phyloP scores from a whole-genome alignment of 2,888 invertebrate species.

The Cryptocheilus praepositus region DNA sequence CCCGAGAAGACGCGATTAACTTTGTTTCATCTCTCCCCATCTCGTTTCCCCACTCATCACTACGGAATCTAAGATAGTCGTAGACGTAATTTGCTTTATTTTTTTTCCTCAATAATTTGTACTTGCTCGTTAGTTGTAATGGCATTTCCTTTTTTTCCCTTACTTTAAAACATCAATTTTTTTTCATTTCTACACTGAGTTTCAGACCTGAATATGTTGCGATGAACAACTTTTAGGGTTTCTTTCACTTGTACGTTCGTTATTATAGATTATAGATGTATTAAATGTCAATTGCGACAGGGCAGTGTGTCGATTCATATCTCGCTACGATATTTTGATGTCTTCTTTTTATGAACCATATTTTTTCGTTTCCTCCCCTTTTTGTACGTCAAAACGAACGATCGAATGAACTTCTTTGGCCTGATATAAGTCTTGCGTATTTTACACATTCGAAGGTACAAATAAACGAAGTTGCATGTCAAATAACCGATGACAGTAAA shows the following conservation, averaged over 20 bases:
- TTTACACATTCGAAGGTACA: slow-evolving; percentile 5
- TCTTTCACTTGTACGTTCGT: slow-evolving; percentile 60
- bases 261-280: slow-evolving; percentile 47
- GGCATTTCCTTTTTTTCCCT: slow-evolving; percentile 65
- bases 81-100: slow-evolving; percentile 61
- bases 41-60: slow-evolving; percentile 38
- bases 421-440: slow-evolving; percentile 22
- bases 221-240: slow-evolving; percentile 64
- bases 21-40: slow-evolving; percentile 29
- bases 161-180: slow-evolving; percentile 63
- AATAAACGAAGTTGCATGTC: slow-evolving; percentile 2
- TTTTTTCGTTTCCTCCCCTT: slow-evolving; percentile 2
- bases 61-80: slow-evolving; percentile 69
- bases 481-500: slow-evolving; percentile 1
- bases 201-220: slow-evolving; percentile 71
- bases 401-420: slow-evolving; percentile 32
- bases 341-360: slow-evolving; percentile 7
- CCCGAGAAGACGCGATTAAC: background rate
- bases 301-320: slow-evolving; percentile 53
- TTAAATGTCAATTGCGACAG: slow-evolving; percentile 54
- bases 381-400: slow-evolving; percentile 8
- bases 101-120: slow-evolving; percentile 71
- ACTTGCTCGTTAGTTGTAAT: slow-evolving; percentile 73
- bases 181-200: slow-evolving; percentile 60
- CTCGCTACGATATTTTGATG: slow-evolving; percentile 17